These are phyloP conservation scores for Amphiprion ocellaris DNA, from an alignment of 2,113 vertebrate genomes.

Conservation along the genomic window DNA sequence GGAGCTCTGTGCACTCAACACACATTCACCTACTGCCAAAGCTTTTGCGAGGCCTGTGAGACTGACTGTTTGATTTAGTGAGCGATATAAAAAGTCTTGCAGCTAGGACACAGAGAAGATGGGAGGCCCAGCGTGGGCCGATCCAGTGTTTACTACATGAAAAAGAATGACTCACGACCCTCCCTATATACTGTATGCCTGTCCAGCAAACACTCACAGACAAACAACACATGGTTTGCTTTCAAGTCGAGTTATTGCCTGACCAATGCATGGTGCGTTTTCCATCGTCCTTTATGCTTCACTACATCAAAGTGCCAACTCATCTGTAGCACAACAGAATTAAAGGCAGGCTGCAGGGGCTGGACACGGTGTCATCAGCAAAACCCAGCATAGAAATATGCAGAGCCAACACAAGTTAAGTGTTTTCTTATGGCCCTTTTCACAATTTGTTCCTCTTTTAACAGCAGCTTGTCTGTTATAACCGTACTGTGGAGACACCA, in stretches of 20 bases:
- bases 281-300: slow-evolving; percentile 47
- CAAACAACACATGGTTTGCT: slow-evolving; percentile 56
- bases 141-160: slow-evolving; percentile 55
- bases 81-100: slow-evolving; percentile 28
- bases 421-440: slow-evolving; percentile 45
- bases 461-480: slow-evolving; percentile 24
- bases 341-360: slow-evolving; percentile 43
- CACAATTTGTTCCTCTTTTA: slow-evolving; percentile 1
- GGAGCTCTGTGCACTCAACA: neutral
- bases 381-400: slow-evolving; percentile 40
- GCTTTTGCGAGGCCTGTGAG: neutral
- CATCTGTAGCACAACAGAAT: slow-evolving; percentile 38
- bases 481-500: neutral
- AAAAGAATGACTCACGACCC: slow-evolving; percentile 41
- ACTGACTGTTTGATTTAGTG: slow-evolving; percentile 21
- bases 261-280: slow-evolving; percentile 40
- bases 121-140: slow-evolving; percentile 31
- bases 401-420: slow-evolving; percentile 46
- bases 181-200: slow-evolving; percentile 24
- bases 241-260: slow-evolving; percentile 51
- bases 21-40: neutral
- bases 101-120: slow-evolving; percentile 27
- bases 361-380: slow-evolving; percentile 46
- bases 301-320: slow-evolving; percentile 54
- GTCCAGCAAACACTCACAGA: slow-evolving; percentile 41